Evolutionary conservation across 1,140 invertebrate genomes (phyloP).

Genomic region (Battus philenor): DNA sequence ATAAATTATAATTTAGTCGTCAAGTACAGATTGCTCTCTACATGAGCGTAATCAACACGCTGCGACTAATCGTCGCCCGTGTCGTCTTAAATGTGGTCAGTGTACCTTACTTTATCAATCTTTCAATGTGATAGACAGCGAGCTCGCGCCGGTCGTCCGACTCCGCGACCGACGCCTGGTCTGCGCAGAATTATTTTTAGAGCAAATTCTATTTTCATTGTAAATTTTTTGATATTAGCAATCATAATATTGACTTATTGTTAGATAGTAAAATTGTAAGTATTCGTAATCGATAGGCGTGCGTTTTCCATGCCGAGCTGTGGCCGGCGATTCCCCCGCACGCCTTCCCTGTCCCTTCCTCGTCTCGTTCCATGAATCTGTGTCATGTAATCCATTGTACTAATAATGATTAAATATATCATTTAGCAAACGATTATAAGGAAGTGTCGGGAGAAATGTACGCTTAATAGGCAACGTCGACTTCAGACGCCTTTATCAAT

Average conservation of each 20-base stretch:
- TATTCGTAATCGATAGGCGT: constrained; percentile 60
- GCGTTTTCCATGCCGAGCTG: constrained; percentile 50
- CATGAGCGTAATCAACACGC: constrained; percentile 28
- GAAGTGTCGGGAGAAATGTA: constrained; percentile 66
- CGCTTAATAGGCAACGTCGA: constrained; percentile 64
- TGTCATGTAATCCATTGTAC: constrained; percentile 68
- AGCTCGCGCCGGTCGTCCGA: constrained; percentile 58
- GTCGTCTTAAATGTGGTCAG: constrained; percentile 19
- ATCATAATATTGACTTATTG: constrained; percentile 65
- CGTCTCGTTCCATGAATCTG: constrained; percentile 57
- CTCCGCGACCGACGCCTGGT: constrained; percentile 56
- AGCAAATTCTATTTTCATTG: constrained; percentile 75
- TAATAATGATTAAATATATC: constrained; percentile 63
- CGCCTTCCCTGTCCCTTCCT: constrained; percentile 39
- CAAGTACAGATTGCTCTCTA: constrained; percentile 49
- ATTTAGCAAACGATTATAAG: constrained; percentile 55
- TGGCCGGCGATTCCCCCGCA: constrained; percentile 40
- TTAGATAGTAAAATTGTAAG: constrained; percentile 71
- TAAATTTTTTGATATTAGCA: constrained; percentile 72
- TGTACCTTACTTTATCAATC: constrained; percentile 63
- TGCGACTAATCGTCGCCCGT: constrained; percentile 16
- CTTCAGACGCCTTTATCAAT: constrained; percentile 62
- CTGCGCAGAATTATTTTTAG: constrained; percentile 66
- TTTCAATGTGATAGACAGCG: constrained; percentile 72
- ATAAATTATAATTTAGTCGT: constrained; percentile 59